Base-by-base conservation (phyloP, 2,888 invertebrate genomes). In the Thereva unica region DNA sequence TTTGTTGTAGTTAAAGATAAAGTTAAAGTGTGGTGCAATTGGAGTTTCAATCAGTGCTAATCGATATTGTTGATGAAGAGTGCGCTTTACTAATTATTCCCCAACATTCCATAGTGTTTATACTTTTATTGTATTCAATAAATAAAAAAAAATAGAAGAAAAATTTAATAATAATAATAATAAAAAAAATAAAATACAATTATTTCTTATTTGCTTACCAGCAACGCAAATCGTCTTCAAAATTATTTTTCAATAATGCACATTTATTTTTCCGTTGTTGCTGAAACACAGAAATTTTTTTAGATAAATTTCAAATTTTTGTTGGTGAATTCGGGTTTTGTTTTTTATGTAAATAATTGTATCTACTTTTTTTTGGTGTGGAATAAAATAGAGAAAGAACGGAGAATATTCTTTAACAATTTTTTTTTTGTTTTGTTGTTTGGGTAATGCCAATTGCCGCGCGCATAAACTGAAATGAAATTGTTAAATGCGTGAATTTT, bases 361-460 rank as follows among this genome's bases (percentile, higher is more conserved):
- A 23, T 23, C 23, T 23, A 23, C 1, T 23, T 23, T 23, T 23
- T 23, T 23, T n/a, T n/a, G n/a, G n/a, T 23, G 23, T 23, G 23
- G 23, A 23, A 23, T 23, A 23, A 23, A 23, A 23, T 23, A 23
- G 23, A 23, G 23, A 23, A 23, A 23, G 23, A n/a, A 23, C 23
- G 23, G 2, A 23, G 2, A 23, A 23, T 23, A 23, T 23, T 23
- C 1, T 23, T 23, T 23, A 23, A 23, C 23, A 23, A 23, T 41
- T 66, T 65, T 63, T 69, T 67, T 53, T 66, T n/a, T n/a, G n/a
- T n/a, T n/a, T n/a, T n/a, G n/a, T n/a, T 64, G 64, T 8, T 50
- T 71, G 68, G 64, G 49, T 23, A 23, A 23, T 23, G 23, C 23
- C 23, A 23, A 23, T 2, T 23, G 2, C 23, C 23, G 23, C 23